A percentile compares a stretch with the other conserved stretches of the same genome.
phyloP scores from a whole-genome alignment of 2,888 invertebrate species.

The Sarcophaga variegata region DNA sequence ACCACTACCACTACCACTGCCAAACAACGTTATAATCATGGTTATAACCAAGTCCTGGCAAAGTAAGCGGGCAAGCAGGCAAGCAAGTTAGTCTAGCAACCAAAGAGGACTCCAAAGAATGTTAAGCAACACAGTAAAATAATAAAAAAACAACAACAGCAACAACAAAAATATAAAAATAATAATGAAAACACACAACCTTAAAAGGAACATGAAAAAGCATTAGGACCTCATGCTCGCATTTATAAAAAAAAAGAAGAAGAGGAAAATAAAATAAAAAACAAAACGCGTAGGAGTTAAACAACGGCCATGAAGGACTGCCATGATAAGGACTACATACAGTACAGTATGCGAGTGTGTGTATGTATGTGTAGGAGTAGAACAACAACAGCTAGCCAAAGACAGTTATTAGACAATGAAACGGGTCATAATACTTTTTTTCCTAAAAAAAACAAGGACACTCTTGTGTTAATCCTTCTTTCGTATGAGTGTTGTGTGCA shows the following conservation, averaged over 20 bases:
- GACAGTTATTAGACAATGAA: slow-evolving; percentile 65
- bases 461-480: slow-evolving; percentile 60
- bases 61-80: too few species aligned
- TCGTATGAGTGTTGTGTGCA: not conserved
- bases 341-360: too few species aligned
- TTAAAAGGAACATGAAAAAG: too few species aligned
- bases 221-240: too few species aligned
- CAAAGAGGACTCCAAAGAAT: not conserved
- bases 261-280: not conserved
- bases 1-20: too few species aligned
- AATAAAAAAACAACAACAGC: not conserved
- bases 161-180: not conserved
- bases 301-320: not conserved
- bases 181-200: too few species aligned
- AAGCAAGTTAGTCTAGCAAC: too few species aligned
- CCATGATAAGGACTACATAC: not conserved
- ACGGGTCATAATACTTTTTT: slow-evolving; percentile 32
- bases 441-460: slow-evolving; percentile 44
- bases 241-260: not conserved
- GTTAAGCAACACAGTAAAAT: not conserved
- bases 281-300: not conserved
- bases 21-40: too few species aligned
- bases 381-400: slow-evolving; percentile 11
- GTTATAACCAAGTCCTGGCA: slow-evolving; percentile 33
- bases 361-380: not conserved